phyloP scores from a whole-genome alignment of 1,140 invertebrate genomes.

The Drosophila malerkotliana region DNA sequence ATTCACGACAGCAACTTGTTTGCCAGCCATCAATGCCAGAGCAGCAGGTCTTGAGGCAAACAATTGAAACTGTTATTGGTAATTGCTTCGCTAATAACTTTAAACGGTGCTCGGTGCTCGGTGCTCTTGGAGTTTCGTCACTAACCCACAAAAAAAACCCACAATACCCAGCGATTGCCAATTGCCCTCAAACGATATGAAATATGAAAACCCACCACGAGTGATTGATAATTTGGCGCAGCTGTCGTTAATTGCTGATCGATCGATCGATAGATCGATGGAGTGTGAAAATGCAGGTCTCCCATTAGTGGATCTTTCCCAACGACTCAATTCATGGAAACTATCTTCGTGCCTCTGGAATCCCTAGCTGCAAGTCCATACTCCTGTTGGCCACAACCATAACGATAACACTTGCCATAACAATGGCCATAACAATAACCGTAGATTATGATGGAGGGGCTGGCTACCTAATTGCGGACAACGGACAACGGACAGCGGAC shows the following conservation, averaged over 20 bases:
- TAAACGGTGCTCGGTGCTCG: conserved; percentile 28
- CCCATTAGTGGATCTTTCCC: neutral
- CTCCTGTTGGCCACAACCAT: conserved; percentile 27
- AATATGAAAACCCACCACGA: conserved; percentile 9
- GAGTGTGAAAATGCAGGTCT: conserved; percentile 32
- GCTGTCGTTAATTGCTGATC: conserved; percentile 38
- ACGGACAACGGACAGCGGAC: conserved; percentile 12
- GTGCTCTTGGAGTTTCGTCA: conserved; percentile 55
- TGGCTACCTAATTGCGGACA: conserved; percentile 48
- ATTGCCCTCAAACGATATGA: conserved; percentile 31
- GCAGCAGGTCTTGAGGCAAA: conserved; percentile 28
- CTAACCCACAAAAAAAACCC: conserved; percentile 48
- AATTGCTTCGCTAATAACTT: conserved; percentile 76
- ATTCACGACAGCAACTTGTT: conserved; percentile 37
- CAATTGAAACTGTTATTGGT: conserved; percentile 75
- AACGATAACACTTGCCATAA: conserved; percentile 39
- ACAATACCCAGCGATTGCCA: conserved; percentile 32
- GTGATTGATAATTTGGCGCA: conserved; percentile 37
- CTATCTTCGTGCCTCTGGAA: neutral
- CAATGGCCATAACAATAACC: conserved; percentile 64
- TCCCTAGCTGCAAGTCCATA: conserved; percentile 12
- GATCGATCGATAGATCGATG: conserved; percentile 24
- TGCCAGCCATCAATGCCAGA: conserved; percentile 57
- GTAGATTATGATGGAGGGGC: conserved; percentile 54
- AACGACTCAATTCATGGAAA: neutral